These are phyloP conservation scores for Lathamus discolor DNA, from an alignment of 2,113 vertebrate genomes.

Conservation along the genomic window DNA sequence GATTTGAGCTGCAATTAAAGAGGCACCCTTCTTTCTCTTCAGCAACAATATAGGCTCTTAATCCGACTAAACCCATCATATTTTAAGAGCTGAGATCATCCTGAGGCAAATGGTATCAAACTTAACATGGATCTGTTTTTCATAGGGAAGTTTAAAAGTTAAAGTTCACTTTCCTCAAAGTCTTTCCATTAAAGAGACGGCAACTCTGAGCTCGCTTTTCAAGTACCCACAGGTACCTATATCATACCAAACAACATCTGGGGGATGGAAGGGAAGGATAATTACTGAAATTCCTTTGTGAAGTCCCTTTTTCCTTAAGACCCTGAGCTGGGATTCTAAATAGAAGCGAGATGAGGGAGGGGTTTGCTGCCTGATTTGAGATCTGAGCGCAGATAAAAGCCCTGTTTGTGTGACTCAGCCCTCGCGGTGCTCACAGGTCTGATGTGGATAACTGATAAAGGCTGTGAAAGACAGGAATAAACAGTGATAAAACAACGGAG, in stretches of 20 bases:
- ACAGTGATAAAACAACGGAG: constrained; percentile 19
- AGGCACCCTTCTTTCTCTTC: constrained; percentile 76
- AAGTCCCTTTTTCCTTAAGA: constrained; percentile 36
- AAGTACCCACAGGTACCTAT: constrained; percentile 42
- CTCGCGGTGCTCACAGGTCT: not conserved
- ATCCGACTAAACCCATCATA: constrained; percentile 75
- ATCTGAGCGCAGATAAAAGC: constrained; percentile 40
- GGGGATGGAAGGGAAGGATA: constrained; percentile 2
- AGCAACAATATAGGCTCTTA: constrained; percentile 74
- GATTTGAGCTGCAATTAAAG: constrained; percentile 79
- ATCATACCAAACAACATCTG: constrained; percentile 34
- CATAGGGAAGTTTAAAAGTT: constrained; percentile 53
- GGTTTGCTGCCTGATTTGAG: constrained; percentile 33
- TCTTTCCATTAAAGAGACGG: constrained; percentile 8
- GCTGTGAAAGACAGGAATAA: constrained; percentile 55
- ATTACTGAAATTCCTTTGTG: constrained; percentile 51
- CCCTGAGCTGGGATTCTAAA: constrained; percentile 2
- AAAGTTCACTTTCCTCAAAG: constrained; percentile 57
- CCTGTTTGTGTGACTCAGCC: constrained; percentile 35
- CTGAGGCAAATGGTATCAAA: constrained; percentile 71
- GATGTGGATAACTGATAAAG: constrained; percentile 57
- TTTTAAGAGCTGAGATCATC: constrained; percentile 77
- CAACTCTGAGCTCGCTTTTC: not conserved
- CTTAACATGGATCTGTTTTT: constrained; percentile 64
- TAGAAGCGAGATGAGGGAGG: not conserved